Base-by-base conservation (phyloP, 1,140 invertebrate species). In the Bombus turneri region DNA sequence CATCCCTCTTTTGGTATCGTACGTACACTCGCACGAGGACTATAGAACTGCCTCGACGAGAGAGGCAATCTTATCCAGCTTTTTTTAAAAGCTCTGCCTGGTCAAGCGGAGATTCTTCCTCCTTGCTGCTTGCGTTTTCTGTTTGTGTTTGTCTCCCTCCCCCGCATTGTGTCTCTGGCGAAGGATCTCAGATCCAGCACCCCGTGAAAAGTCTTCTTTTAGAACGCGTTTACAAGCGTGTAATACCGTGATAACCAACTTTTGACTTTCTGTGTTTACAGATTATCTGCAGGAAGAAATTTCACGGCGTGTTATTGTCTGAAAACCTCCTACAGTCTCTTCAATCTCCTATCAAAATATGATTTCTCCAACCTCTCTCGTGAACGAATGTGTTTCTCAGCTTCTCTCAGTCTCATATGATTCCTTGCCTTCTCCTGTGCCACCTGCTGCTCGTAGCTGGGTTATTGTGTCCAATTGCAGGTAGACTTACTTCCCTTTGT, bases 211-310 rank as follows among this genome's bases (percentile, higher is more conserved):
- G 78, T 69, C 64, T 80, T 68, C 43, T n/a, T 9, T 64, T 71
- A n/a, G 18, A 82, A 76, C 13, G 8, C 12, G n/a, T 75, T 37
- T 57, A 34, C 34, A 57, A 71, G 13, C 25, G 39, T 39, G 13
- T 28, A 28, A 39, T 28, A n/a, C 59, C 34, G 0, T 39, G 34
- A 69, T 69, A 69, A 72, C 13, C 34, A 34, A 66, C 80, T 84
- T 62, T 81, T 78, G 41, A 39, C 25, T 87, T 78, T 83, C 39
- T 83, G 78, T 80, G 82, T 41, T 90, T 83, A 74, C 66, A 88
- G 92, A 94, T 92, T 83, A 37, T 72, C 57, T 74, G 1, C n/a
- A 15, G n/a, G 64, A 80, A 80, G 41, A 79, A 43, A 15, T 68
- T 80, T 80, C 78, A 69, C 64, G 78, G 43, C 25, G 37, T 41